phyloP scores from a whole-genome alignment of 2,797 vertebrate species.

The Alfaro cultratus region DNA sequence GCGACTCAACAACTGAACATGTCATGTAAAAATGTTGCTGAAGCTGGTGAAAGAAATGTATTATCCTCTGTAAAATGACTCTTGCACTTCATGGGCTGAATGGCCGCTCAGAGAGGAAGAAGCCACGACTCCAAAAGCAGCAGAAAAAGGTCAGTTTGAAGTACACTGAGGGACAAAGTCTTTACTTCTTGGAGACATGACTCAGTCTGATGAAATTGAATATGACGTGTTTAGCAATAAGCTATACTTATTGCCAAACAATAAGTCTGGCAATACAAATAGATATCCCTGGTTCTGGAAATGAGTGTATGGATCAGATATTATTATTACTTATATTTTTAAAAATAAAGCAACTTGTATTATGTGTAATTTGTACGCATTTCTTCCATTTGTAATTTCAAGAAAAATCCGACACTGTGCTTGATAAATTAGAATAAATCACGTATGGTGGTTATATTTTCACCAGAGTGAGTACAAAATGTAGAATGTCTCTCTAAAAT shows the following conservation, averaged over 20 bases:
- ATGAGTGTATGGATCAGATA: neutral
- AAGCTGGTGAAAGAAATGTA: no score
- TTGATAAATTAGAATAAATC: neutral
- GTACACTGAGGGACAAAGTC: neutral
- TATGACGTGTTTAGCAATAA: neutral
- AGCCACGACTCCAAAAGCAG: neutral
- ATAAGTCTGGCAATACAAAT: no score
- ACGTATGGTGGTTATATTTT: neutral
- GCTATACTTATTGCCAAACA: no score
- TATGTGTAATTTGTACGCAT: neutral
- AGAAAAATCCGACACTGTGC: neutral
- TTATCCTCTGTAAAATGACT: no score
- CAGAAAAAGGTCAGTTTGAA: neutral
- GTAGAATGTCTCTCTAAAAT: neutral
- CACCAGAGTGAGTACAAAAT: neutral
- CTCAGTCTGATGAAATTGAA: neutral
- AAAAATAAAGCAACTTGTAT: no score
- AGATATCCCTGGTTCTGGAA: neutral
- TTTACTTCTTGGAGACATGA: neutral
- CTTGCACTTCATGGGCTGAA: no score
- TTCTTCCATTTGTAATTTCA: neutral
- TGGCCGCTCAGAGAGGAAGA: neutral
- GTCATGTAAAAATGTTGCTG: no score
- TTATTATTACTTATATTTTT: neutral
- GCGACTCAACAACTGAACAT: no score